Evolutionary conservation across 1,140 invertebrate species (phyloP).

Genomic region (Pararge aegeria): DNA sequence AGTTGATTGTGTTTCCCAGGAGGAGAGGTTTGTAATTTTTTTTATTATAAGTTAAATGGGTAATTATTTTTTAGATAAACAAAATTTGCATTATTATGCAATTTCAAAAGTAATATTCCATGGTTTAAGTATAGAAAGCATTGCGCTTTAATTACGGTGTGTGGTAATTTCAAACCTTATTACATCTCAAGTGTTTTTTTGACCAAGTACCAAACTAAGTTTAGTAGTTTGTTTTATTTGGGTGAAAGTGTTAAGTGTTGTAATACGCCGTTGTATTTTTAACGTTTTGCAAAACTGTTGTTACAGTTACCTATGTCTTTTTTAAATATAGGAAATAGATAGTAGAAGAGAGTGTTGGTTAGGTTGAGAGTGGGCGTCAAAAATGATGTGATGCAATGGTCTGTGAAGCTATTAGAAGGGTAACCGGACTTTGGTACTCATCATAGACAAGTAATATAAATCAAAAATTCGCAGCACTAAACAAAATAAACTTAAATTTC

Average conservation of each 20-base stretch:
- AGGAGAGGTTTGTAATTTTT: slow-evolving; percentile 23
- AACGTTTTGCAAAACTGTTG: background rate
- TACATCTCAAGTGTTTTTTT: background rate
- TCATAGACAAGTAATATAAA: too few relatives aligned
- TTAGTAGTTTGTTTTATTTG: background rate
- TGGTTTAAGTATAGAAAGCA: background rate
- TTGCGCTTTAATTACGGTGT: background rate
- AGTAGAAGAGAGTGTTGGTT: background rate
- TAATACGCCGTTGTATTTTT: background rate
- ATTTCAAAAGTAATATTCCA: background rate
- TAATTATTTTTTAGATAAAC: background rate
- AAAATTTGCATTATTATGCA: background rate
- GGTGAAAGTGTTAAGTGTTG: background rate
- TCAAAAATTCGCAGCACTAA: too few relatives aligned
- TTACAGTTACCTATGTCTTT: background rate
- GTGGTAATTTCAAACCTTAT: background rate
- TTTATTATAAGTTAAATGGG: background rate
- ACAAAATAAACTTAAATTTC: too few relatives aligned
- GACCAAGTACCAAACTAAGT: background rate
- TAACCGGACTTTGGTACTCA: too few relatives aligned
- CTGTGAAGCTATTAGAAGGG: background rate
- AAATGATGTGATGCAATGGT: background rate
- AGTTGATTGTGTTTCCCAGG: slow-evolving; percentile 1
- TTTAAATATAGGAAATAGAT: background rate
- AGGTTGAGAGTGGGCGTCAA: background rate